Evolutionary conservation across 1,140 invertebrate species (phyloP).

Genomic region (Heliconius hermathena): DNA sequence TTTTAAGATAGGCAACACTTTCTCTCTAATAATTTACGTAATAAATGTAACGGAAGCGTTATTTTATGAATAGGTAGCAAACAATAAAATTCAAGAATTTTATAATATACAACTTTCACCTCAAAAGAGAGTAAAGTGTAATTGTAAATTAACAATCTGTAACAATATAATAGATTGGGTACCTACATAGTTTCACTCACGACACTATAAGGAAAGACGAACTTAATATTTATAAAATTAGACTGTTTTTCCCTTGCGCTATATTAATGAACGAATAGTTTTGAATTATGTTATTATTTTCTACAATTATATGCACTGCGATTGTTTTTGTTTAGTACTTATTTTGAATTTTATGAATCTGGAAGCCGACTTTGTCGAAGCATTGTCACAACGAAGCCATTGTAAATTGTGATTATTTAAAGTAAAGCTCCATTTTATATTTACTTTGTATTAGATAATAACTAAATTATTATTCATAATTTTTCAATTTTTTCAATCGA

Average conservation of each 20-base stretch:
- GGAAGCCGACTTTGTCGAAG: no score
- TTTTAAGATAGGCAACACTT: background rate
- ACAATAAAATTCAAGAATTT: slow-evolving; percentile 30
- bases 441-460: no score
- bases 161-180: slow-evolving; percentile 46
- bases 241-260: background rate
- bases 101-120: slow-evolving; percentile 35
- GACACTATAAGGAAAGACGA: background rate
- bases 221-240: background rate
- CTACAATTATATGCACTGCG: background rate
- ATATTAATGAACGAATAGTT: background rate
- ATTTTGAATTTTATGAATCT: no score
- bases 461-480: no score
- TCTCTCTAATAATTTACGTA: slow-evolving; percentile 27
- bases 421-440: no score
- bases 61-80: background rate
- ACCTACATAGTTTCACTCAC: slow-evolving; percentile 6
- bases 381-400: no score
- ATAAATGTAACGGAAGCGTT: slow-evolving; percentile 28
- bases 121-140: slow-evolving; percentile 62
- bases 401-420: no score
- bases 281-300: slow-evolving; percentile 16
- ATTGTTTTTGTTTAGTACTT: no score
- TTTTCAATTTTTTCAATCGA: no score
- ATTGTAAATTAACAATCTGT: slow-evolving; percentile 70